phyloP scores from a whole-genome alignment of 2,888 invertebrate genomes.

The Euclidia mi region DNA sequence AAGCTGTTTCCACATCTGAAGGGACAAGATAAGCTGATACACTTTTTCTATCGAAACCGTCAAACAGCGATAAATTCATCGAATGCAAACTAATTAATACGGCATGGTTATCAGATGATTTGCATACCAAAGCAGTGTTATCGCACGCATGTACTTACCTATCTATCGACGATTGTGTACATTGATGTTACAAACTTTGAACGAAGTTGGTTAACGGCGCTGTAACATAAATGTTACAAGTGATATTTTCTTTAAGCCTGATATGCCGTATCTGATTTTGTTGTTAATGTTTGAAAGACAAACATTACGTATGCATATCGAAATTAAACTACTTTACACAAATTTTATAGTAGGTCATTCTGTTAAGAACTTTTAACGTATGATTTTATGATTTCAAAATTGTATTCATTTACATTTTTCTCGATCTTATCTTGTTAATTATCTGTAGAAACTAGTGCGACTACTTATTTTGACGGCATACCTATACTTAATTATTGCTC shows the following conservation, averaged over 20 bases:
- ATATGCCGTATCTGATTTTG: neutral
- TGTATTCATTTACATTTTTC: too few species aligned
- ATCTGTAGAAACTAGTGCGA: too few species aligned
- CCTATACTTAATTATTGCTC: too few species aligned
- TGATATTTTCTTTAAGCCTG: neutral
- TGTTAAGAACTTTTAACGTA: too few species aligned
- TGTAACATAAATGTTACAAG: conserved; percentile 3
- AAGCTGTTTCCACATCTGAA: neutral
- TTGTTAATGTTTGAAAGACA: too few species aligned
- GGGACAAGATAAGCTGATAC: conserved; percentile 8
- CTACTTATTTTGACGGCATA: too few species aligned
- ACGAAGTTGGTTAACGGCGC: neutral
- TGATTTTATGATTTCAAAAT: too few species aligned
- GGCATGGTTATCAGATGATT: conserved; percentile 43
- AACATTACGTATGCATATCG: too few species aligned
- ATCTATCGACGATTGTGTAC: conserved; percentile 13
- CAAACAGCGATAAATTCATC: conserved; percentile 43
- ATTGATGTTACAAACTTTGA: conserved; percentile 8
- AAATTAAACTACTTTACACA: too few species aligned
- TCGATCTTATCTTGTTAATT: too few species aligned
- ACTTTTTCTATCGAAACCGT: conserved; percentile 36
- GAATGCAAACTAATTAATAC: conserved; percentile 53
- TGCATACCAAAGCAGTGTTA: conserved; percentile 49
- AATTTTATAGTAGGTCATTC: too few species aligned
- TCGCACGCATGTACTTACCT: conserved; percentile 29